Evolutionary conservation across 2,113 vertebrate species (phyloP).

Genomic region (Callipepla squamata): DNA sequence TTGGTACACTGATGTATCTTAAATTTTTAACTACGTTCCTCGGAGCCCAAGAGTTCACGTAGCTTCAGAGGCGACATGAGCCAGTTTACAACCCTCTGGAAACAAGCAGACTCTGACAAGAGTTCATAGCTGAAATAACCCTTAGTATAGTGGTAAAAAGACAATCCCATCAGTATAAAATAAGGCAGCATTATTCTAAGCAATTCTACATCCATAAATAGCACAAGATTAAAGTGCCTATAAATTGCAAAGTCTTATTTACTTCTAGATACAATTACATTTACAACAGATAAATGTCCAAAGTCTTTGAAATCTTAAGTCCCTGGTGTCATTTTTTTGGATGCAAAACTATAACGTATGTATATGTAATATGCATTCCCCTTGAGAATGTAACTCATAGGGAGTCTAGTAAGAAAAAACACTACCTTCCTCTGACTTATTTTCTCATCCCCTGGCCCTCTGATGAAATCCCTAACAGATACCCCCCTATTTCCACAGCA

Average conservation of each 20-base stretch:
- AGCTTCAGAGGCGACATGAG: neutral
- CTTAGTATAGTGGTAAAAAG: slow-evolving; percentile 41
- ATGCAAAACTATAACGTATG: slow-evolving; percentile 19
- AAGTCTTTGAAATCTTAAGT: slow-evolving; percentile 50
- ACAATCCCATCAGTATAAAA: slow-evolving; percentile 61
- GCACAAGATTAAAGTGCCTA: slow-evolving; percentile 53
- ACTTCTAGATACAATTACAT: slow-evolving; percentile 65
- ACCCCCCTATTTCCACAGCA: neutral
- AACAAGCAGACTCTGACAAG: slow-evolving; percentile 57
- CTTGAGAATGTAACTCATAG: slow-evolving; percentile 4
- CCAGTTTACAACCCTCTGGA: slow-evolving; percentile 58
- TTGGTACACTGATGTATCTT: slow-evolving; percentile 42
- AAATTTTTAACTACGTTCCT: slow-evolving; percentile 41
- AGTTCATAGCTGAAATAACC: slow-evolving; percentile 60
- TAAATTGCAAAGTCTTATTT: slow-evolving; percentile 67
- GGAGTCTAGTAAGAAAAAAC: neutral
- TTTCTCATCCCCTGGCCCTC: neutral
- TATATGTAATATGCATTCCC: slow-evolving; percentile 2
- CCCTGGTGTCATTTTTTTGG: slow-evolving; percentile 35
- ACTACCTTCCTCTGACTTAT: neutral
- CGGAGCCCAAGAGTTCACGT: slow-evolving; percentile 14
- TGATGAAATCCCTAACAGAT: neutral
- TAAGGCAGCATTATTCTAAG: slow-evolving; percentile 68
- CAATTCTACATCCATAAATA: slow-evolving; percentile 60
- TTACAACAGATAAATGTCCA: slow-evolving; percentile 63